These are phyloP conservation scores for Telenomus remus DNA, from an alignment of 1,140 invertebrate genomes.

Conservation along the genomic window DNA sequence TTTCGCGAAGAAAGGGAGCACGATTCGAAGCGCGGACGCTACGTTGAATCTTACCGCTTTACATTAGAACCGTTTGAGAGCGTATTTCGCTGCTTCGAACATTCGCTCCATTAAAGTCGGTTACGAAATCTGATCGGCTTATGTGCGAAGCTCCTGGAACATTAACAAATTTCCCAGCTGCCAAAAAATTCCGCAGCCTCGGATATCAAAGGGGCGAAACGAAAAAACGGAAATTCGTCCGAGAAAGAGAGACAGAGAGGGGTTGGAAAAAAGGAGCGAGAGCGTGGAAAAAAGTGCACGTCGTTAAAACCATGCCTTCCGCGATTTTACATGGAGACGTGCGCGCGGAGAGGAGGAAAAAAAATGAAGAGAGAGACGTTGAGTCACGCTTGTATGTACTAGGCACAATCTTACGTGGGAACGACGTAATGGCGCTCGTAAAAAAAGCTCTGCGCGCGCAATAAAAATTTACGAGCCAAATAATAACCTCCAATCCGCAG, in stretches of 20 bases:
- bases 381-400: conserved; percentile 44
- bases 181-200: conserved; percentile 1
- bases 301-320: conserved; percentile 43
- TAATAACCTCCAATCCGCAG: conserved; percentile 60
- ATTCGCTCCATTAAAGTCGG: conserved; percentile 36
- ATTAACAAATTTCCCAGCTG: conserved; percentile 11
- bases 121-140: conserved; percentile 32
- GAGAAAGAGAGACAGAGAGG: conserved; percentile 26
- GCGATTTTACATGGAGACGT: conserved; percentile 35
- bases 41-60: too few species aligned
- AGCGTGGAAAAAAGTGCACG: conserved; percentile 21
- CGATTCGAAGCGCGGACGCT: too few species aligned
- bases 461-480: conserved; percentile 66
- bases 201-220: conserved; percentile 14
- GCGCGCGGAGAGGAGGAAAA: conserved; percentile 46
- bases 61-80: conserved; percentile 8
- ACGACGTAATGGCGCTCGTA: conserved; percentile 63
- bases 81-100: conserved; percentile 18
- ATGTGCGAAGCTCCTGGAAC: conserved; percentile 9
- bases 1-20: too few species aligned
- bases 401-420: conserved; percentile 59
- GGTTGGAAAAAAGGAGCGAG: conserved; percentile 31
- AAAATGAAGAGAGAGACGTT: conserved; percentile 13
- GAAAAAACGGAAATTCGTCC: conserved; percentile 5
- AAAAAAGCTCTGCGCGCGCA: conserved; percentile 61